Evolutionary conservation across 2,888 invertebrate genomes (phyloP), one percentile per base, ranked within the genome.

Genomic region (Diadromus collaris): DNA sequence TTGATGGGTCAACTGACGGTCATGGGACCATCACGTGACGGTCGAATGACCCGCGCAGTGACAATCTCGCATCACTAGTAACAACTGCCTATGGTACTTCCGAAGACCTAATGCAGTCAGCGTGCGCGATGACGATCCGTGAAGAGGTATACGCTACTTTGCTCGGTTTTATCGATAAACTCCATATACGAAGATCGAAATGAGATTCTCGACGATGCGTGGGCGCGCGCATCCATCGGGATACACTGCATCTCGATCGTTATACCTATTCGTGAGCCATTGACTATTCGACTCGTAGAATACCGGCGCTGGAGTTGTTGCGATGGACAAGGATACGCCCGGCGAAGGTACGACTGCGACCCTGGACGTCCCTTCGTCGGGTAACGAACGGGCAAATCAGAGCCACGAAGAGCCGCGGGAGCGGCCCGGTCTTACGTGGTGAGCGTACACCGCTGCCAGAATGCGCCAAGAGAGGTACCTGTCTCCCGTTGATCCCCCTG

Each of bases 391-490:
- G 73, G 79, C 76, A 76, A 79, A 79, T 79, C 79, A 73, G 72
- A 79, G 79, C 73, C 70, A 65, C 61, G 76, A 65, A 73, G 76
- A 61, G 58, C 61, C 63, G 58, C 79, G 73, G 76, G 79, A 79
- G 76, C 79, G 79, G 79, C 76, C 64, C 73, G 48, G 72, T 72
- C 71, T 63, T 76, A 64, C 61, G 34, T 54, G 24, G 24, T 16
- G 51, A 72, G 63, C 65, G 63, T 63, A 76, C 72, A 78, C 75
- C 72, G 34, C 70, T 58, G 51, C 56, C 78, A 68, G 69, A 68
- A 78, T 80, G 68, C 60, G 76, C 56, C 46, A 64, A 72, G 80
- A 64, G 85, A 84, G 84, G 84, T 85, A 84, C 73, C 77, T 79
- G 76, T 72, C 68, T 69, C 76, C 72, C 76, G 76, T 76, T 79